Evolutionary conservation across 2,797 vertebrate species (phyloP), one percentile per base, ranked within the genome.

Genomic region (Chelon auratus): DNA sequence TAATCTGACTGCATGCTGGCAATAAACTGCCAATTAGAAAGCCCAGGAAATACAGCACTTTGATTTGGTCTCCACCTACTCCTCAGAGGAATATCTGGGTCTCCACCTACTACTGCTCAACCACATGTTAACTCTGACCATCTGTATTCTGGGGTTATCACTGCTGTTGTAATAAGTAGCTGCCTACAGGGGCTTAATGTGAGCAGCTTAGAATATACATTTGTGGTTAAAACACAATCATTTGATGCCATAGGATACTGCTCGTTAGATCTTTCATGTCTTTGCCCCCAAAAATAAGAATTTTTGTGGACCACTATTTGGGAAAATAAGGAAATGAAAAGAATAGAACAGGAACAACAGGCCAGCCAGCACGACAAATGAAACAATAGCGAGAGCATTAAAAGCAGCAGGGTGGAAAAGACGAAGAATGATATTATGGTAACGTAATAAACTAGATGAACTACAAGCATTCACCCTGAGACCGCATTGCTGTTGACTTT

Each of bases 371-470:
- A 37, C 24, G 62, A 36, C 24, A 64, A 73, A 75, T 68, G 6
- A 83, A 80, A 75, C 77, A 73, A 74, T 42, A 17, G 47, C 33
- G 40, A 70, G 39, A 54, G 37, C 47, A 53, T 52, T 56, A 78
- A 78, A 78, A 78, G 45, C 30, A 51, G 26, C n/a, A 33, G 69
- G 50, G 62, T 63, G 50, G 51, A 55, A 75, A 54, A 61, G 40
- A 74, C 64, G 22, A 12, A 51, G 68, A 55, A 51, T 75, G 61
- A 66, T 30, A 68, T 75, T 26, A 13, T 33, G 26, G 55, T 57
- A 71, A 60, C 62, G 48, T 37, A 75, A 76, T 87, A 60, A 81
- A 89, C 77, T 30, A 70, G 65, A 88, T 80, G 61, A 84, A 81
- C 37, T 78, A 52, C 68, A 39, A 26, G 67, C 68, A 62, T 78